Conservation (phyloP, 1,140 invertebrate genomes). For the Lasioglossum baleicum region DNA sequence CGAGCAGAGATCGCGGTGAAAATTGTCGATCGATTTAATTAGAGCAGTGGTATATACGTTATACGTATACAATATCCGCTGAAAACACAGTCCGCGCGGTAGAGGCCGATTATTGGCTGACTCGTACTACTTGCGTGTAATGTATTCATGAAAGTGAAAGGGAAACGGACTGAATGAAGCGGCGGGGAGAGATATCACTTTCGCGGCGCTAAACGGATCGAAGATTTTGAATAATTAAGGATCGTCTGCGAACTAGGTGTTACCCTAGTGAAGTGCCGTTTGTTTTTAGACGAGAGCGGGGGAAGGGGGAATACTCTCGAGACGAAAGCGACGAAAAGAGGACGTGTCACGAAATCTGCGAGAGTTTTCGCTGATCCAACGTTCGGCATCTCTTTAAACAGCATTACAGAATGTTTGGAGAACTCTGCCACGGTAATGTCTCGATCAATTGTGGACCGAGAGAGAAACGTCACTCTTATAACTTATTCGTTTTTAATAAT, state of each 20-base stretch:
- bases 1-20: no score
- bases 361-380: no score
- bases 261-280: not conserved
- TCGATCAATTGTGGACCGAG: no score
- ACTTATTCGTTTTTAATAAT: no score
- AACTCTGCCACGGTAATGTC: no score
- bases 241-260: constrained; percentile 9
- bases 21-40: no score
- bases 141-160: constrained; percentile 41
- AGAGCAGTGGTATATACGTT: no score
- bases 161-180: constrained; percentile 15
- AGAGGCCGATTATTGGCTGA: constrained; percentile 30
- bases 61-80: no score
- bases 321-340: not conserved
- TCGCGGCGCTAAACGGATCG: constrained; percentile 10
- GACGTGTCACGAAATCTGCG: not conserved
- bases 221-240: constrained; percentile 30
- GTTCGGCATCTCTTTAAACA: no score
- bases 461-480: no score
- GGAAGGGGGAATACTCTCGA: not conserved
- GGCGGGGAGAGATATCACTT: constrained; percentile 4
- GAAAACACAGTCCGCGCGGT: no score
- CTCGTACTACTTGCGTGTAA: constrained; percentile 24
- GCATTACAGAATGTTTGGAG: no score
- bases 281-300: not conserved